These are phyloP conservation scores for Corydoras sp. DNA, from an alignment of 2,113 vertebrate species.

Conservation along the genomic window DNA sequence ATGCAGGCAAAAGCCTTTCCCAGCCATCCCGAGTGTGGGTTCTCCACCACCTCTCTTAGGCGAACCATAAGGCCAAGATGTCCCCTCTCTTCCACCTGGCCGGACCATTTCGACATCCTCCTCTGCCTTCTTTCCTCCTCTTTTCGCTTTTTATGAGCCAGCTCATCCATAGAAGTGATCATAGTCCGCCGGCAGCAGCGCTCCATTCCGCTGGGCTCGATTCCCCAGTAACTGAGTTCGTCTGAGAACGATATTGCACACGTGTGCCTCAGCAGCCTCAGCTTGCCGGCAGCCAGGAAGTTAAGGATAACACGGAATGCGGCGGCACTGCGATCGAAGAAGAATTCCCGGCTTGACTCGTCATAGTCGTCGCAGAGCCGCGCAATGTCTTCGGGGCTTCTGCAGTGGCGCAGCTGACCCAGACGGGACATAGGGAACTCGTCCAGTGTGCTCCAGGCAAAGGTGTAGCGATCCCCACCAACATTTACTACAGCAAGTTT, in stretches of 20 bases:
- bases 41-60: constrained; percentile 84
- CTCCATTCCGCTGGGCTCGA: constrained; percentile 81
- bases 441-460: constrained; percentile 90
- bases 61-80: constrained; percentile 66
- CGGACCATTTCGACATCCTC: constrained; percentile 46
- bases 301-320: constrained; percentile 85
- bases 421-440: constrained; percentile 84
- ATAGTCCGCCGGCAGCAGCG: constrained; percentile 81
- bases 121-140: constrained; percentile 67
- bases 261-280: constrained; percentile 79
- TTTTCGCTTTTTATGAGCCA: constrained; percentile 66
- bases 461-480: constrained; percentile 80
- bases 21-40: constrained; percentile 82
- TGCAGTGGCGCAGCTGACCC: constrained; percentile 78
- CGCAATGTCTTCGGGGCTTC: constrained; percentile 75
- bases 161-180: constrained; percentile 72
- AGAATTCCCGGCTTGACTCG: constrained; percentile 79
- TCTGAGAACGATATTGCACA: constrained; percentile 90
- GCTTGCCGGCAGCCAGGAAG: constrained; percentile 86
- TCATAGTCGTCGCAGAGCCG: constrained; percentile 90
- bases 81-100: constrained; percentile 54
- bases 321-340: constrained; percentile 87
- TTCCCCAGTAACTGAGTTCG: constrained; percentile 90
- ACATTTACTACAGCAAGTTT: constrained; percentile 85
- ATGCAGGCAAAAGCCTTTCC: constrained; percentile 92